Evolutionary conservation across 2,797 vertebrate species (phyloP), one percentile per base, ranked within the genome.

Genomic region (Falco cherrug): DNA sequence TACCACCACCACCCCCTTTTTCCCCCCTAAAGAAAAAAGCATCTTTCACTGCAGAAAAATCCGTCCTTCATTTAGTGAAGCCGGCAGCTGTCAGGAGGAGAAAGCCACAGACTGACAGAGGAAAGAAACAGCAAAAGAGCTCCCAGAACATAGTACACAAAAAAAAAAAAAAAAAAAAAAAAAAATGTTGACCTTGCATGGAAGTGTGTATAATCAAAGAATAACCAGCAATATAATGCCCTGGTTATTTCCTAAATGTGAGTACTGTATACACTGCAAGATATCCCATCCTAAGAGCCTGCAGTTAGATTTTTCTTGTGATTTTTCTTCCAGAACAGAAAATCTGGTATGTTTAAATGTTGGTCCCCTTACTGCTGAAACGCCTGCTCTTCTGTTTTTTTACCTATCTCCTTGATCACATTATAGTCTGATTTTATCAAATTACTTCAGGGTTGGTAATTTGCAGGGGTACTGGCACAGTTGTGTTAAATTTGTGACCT

Each of bases 41-140:
- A 41, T 91, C 57, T 92, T 89, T 86, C 33, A 24, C 78, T 54
- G 69, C 53, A 91, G 91, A 88, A 81, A 87, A 95, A 20, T 37
- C 41, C 81, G 50, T 80, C 87, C 76, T 92, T 93, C 92, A 50
- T 91, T 65, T 87, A 81, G 57, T 0, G 1, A 88, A 88, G 82
- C 78, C 3, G 0, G 64, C 48, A 93, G 54, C 54, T 93, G 63
- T 73, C 11, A 2, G 71, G 68, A 93, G 45, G 85, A 57, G 18
- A 79, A 89, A 76, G 22, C 13, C 4, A 3, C 48, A 57, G 59
- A 77, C 43, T 90, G 90, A 85, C 86, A 82, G 85, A 54, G 48
- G 60, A 83, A 92, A 87, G n/a, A 90, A 92, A 87, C 41, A 85
- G 77, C 41, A 70, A 80, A 78, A 94, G 45, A 39, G 37, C 63